phyloP scores from a whole-genome alignment of 64 coral and sea anemone species.

The Orbicella faveolata region DNA sequence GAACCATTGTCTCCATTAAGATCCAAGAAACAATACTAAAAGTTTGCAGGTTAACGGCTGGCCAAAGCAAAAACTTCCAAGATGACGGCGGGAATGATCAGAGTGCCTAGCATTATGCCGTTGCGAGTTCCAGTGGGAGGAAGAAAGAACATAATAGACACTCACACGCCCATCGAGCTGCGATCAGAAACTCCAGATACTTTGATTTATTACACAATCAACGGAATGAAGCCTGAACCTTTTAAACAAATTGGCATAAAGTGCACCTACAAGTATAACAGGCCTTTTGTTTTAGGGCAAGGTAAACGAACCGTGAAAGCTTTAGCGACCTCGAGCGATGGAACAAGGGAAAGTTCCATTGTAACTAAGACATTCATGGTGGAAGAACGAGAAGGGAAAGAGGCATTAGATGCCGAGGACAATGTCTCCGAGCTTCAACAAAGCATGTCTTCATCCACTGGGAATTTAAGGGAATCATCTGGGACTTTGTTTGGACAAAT shows the following conservation, averaged over 20 bases:
- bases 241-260: conserved; percentile 91
- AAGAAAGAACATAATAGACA: conserved; percentile 78
- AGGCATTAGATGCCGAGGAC: conserved; percentile 12
- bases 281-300: conserved; percentile 81
- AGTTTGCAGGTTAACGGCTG: neutral
- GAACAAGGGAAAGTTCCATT: conserved; percentile 91
- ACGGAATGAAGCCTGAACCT: conserved; percentile 86
- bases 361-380: conserved; percentile 98
- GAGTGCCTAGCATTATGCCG: conserved; percentile 92
- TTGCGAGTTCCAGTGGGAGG: conserved; percentile 65
- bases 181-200: conserved; percentile 76
- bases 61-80: neutral
- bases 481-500: conserved; percentile 54
- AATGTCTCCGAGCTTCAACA: conserved; percentile 51
- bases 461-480: conserved; percentile 56
- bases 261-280: conserved; percentile 90
- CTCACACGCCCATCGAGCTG: conserved; percentile 82
- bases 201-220: conserved; percentile 91
- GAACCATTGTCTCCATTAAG: neutral
- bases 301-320: conserved; percentile 95
- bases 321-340: conserved; percentile 92
- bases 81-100: conserved; percentile 97
- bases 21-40: neutral
- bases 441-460: conserved; percentile 53
- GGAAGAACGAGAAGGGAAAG: conserved; percentile 54